These are phyloP conservation scores for Macaria notata DNA, from an alignment of 2,888 invertebrate genomes.

Conservation along the genomic window DNA sequence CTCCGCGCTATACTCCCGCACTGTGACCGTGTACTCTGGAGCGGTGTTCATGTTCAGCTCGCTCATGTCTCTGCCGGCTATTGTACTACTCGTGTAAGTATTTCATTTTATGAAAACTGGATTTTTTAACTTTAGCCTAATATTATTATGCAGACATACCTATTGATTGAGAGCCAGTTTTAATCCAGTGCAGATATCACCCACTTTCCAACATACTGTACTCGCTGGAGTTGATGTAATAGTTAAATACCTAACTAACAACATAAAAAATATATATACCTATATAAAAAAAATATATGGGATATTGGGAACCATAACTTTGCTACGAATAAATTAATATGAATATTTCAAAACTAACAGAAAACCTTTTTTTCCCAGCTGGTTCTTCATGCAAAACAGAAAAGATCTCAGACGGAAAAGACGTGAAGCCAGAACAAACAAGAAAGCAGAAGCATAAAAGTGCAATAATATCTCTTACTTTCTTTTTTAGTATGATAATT, in stretches of 20 bases:
- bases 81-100: constrained; percentile 61
- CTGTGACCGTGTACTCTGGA: constrained; percentile 56
- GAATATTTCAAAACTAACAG: no score
- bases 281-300: no score
- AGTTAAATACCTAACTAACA: no score
- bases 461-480: not conserved
- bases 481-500: not conserved
- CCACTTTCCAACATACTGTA: no score
- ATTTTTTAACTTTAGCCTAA: not conserved
- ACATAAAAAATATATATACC: no score
- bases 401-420: constrained; percentile 44
- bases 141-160: not conserved
- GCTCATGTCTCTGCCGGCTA: constrained; percentile 61
- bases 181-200: no score
- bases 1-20: constrained; percentile 58
- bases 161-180: no score
- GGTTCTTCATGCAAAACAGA: constrained; percentile 61
- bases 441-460: constrained; percentile 16
- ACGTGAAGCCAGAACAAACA: constrained; percentile 29
- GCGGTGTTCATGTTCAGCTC: constrained; percentile 67
- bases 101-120: not conserved
- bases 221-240: no score
- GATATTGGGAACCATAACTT: no score
- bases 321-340: no score
- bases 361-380: constrained; percentile 50